These are phyloP conservation scores for Amphimallon solstitiale DNA, from an alignment of 2,888 invertebrate species.

Conservation along the genomic window DNA sequence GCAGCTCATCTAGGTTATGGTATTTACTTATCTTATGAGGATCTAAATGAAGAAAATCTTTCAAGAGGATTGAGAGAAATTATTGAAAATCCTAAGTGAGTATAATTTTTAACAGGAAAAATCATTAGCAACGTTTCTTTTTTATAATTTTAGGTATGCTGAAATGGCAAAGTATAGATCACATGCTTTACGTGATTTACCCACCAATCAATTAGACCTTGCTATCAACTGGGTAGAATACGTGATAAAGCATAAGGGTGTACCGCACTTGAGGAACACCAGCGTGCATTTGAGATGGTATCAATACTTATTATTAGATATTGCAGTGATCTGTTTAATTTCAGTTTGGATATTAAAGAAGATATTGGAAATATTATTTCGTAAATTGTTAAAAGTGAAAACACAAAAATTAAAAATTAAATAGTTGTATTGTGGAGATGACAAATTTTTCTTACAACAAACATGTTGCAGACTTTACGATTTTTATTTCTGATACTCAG, in stretches of 20 bases:
- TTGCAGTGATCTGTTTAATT: background rate
- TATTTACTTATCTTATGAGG: background rate
- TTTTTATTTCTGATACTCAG: too few relatives aligned
- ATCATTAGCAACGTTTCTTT: background rate
- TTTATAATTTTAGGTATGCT: background rate
- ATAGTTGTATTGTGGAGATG: too few relatives aligned
- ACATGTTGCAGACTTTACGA: too few relatives aligned
- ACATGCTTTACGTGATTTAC: background rate
- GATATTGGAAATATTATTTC: too few relatives aligned
- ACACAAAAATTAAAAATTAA: too few relatives aligned
- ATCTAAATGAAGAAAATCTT: slow-evolving; percentile 1
- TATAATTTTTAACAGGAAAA: too few relatives aligned
- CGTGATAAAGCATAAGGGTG: slow-evolving; percentile 35
- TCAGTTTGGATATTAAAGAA: too few relatives aligned
- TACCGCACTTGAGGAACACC: slow-evolving; percentile 17
- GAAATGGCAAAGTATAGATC: too few relatives aligned
- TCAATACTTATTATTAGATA: background rate
- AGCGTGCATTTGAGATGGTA: slow-evolving; percentile 1
- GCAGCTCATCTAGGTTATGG: slow-evolving; percentile 43
- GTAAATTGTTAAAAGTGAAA: too few relatives aligned
- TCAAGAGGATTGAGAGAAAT: slow-evolving; percentile 7
- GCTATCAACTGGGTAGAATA: slow-evolving; percentile 39
- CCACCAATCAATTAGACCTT: slow-evolving; percentile 26
- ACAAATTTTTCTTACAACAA: too few relatives aligned
- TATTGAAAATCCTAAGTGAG: slow-evolving; percentile 11